Evolutionary conservation across 2,797 vertebrate genomes (phyloP), one percentile per base, ranked within the genome.

Genomic region (Percopsis omiscomaycus): DNA sequence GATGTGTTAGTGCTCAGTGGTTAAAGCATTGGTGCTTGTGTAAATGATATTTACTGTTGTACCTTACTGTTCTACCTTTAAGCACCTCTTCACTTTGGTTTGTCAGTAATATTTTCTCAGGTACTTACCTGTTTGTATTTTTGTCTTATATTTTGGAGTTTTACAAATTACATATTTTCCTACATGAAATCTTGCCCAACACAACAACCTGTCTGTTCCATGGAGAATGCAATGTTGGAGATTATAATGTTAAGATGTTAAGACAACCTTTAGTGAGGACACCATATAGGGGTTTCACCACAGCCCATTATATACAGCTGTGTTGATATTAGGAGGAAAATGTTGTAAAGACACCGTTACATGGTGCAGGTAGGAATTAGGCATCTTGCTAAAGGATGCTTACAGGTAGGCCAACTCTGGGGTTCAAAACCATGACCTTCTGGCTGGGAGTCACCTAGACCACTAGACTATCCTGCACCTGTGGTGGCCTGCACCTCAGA

Each of bases 131-230:
- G 8, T 51, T 51, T 5, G 50, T 13, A 22, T 51, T 5, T 51
- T 51, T 51, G 5, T 51, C 8, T n/a, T n/a, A n/a, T n/a, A n/a
- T n/a, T n/a, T n/a, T n/a, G 13, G 9, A 52, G n/a, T 52, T 52
- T 22, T 52, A 52, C 50, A 52, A 52, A 52, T 52, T 2, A 52
- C n/a, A 52, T 16, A 52, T 52, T 52, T 16, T 22, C 50, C 50
- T 52, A 5, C 3, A 52, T 52, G 1, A 52, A 52, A 52, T 52
- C 50, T 13, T 37, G 29, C 27, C 37, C 42, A 32, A 64, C 61
- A 55, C 59, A 48, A 42, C 50, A 16, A 49, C 50, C 50, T 52
- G 50, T 22, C 50, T 42, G 56, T 58, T 37, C 10, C 56, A 9
- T 42, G 56, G 30, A 58, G 9, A 14, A 44, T 44, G 42, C 6